phyloP scores from a whole-genome alignment of 2,797 vertebrate species.

The Vipera latastei region DNA sequence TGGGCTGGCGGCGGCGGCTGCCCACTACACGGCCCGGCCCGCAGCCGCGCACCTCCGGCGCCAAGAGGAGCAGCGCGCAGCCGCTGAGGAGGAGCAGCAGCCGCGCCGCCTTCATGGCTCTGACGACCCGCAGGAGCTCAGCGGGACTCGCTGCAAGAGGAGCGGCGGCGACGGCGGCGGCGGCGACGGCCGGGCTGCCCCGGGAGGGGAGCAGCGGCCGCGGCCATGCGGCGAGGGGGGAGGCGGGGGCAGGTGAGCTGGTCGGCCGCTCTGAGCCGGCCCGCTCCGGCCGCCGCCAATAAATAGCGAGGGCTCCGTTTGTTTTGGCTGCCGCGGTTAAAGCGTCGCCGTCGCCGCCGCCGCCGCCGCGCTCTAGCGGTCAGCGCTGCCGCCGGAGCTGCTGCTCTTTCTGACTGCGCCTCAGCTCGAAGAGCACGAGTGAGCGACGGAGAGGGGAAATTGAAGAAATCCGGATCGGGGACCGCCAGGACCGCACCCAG shows the following conservation, averaged over 20 bases:
- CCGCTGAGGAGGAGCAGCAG: constrained; percentile 76
- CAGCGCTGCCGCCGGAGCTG: constrained; percentile 71
- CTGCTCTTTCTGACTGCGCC: constrained; percentile 78
- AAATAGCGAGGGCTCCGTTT: constrained; percentile 77
- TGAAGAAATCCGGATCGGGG: constrained; percentile 86
- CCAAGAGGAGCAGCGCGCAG: constrained; percentile 82
- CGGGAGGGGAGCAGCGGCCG: constrained; percentile 63
- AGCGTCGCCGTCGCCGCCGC: constrained; percentile 46
- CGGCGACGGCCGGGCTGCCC: constrained; percentile 69
- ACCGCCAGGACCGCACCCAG: constrained; percentile 92
- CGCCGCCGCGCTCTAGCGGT: constrained; percentile 40
- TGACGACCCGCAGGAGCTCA: neutral
- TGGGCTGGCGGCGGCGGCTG: constrained; percentile 86
- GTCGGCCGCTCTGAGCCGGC: constrained; percentile 76
- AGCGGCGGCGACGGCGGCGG: constrained; percentile 78
- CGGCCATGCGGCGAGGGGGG: constrained; percentile 14
- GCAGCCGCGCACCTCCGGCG: constrained; percentile 87
- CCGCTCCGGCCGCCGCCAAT: constrained; percentile 77
- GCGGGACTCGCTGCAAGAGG: neutral
- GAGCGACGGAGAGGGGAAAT: constrained; percentile 78
- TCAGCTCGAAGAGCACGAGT: constrained; percentile 74
- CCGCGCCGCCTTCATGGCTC: constrained; percentile 31
- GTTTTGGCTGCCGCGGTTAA: constrained; percentile 70
- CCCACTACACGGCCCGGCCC: constrained; percentile 96
- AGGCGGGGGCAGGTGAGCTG: constrained; percentile 61